A percentile compares a stretch with the other conserved stretches of the same genome.
Conservation (phyloP, 2,888 invertebrate species). For the Plebejus argus region DNA sequence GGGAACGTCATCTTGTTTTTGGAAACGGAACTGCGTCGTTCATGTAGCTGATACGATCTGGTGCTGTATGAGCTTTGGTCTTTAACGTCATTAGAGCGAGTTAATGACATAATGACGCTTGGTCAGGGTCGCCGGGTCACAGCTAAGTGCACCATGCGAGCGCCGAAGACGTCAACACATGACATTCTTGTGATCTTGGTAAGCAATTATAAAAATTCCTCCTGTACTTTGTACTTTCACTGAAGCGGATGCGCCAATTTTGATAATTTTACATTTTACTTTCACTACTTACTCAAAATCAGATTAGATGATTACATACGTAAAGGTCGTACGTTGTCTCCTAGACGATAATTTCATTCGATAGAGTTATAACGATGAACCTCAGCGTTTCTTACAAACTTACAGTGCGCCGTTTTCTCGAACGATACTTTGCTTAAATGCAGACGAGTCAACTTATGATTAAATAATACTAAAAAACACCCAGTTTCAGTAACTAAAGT, state of each 20-base stretch:
- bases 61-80: neutral
- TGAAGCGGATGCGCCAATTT: constrained; percentile 8
- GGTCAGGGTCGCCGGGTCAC: constrained; percentile 10
- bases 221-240: constrained; percentile 1
- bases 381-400: no score
- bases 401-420: no score
- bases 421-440: no score
- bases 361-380: neutral
- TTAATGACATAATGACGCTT: constrained; percentile 9
- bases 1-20: neutral
- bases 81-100: constrained; percentile 11
- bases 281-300: neutral
- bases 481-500: neutral
- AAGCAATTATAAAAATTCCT: neutral
- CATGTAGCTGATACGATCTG: neutral
- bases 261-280: neutral
- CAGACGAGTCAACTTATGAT: no score
- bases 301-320: neutral
- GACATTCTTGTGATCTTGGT: neutral
- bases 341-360: neutral
- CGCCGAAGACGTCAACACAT: neutral
- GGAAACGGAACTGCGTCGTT: neutral
- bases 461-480: no score
- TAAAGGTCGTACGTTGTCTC: neutral
- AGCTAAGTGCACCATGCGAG: neutral